A percentile compares a stretch with the other conserved stretches of the same genome.
These are phyloP conservation scores for Falcaria lacertinaria DNA, from an alignment of 2,888 invertebrate species.

Conservation along the genomic window DNA sequence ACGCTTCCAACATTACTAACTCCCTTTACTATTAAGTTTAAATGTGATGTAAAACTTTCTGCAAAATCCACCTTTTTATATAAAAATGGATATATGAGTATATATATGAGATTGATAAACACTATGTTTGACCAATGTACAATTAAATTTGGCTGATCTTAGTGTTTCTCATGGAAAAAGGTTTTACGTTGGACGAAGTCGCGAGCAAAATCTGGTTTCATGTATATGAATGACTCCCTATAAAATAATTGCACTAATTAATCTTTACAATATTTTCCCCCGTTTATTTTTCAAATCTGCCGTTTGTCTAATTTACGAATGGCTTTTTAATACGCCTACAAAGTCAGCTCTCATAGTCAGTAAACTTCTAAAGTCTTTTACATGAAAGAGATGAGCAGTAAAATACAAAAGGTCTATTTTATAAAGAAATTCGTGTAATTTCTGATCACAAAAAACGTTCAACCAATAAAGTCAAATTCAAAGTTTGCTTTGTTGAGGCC, in stretches of 20 bases:
- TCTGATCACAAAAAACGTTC: conserved; percentile 24
- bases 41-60: too few species aligned
- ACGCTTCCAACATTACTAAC: too few species aligned
- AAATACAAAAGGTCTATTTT: neutral
- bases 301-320: neutral
- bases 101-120: too few species aligned
- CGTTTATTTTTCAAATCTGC: neutral
- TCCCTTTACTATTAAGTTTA: too few species aligned
- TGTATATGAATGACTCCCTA: too few species aligned
- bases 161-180: too few species aligned
- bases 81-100: too few species aligned
- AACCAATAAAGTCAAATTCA: conserved; percentile 21
- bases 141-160: too few species aligned
- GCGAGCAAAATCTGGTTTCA: too few species aligned
- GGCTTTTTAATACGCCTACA: neutral
- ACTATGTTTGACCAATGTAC: too few species aligned
- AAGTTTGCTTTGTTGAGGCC: conserved; percentile 22
- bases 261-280: neutral
- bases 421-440: conserved; percentile 15
- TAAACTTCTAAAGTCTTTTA: neutral
- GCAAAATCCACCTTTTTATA: too few species aligned
- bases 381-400: neutral
- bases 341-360: neutral
- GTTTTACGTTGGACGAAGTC: too few species aligned
- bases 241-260: neutral